A percentile compares a stretch with the other conserved stretches of the same genome.
Conservation (phyloP, 2,797 vertebrate genomes). For the Peromyscus aztecus region DNA sequence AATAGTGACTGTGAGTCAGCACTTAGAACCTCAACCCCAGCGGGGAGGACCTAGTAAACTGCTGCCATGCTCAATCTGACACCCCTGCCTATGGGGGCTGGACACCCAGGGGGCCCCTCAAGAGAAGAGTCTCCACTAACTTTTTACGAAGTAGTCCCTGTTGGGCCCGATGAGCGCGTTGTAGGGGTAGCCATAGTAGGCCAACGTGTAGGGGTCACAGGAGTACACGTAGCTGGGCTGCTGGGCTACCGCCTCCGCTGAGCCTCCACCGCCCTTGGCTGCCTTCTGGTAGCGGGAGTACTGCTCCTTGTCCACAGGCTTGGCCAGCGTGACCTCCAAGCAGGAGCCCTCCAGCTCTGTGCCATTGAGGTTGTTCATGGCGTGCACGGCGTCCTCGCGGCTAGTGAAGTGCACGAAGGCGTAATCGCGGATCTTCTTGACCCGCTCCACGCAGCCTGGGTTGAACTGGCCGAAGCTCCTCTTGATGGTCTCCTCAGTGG, state of each 20-base stretch:
- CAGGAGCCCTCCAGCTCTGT: constrained; percentile 97
- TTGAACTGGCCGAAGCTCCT: constrained; percentile 98
- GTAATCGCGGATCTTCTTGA: constrained; percentile 99
- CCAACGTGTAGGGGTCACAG: constrained; percentile 97
- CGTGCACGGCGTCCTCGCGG: constrained; percentile 96
- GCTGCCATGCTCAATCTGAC: rapidly evolving
- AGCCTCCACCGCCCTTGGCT: constrained; percentile 89
- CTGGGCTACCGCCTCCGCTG: constrained; percentile 86
- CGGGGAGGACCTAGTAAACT: rapidly evolving
- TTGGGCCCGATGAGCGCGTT: constrained; percentile 98
- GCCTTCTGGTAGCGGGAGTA: constrained; percentile 99
- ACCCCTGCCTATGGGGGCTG: rapidly evolving
- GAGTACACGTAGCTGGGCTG: constrained; percentile 97
- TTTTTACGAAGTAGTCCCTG: constrained; percentile 99
- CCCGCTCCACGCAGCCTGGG: constrained; percentile 96
- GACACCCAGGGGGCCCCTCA: rapidly evolving
- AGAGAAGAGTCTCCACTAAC: constrained; percentile 89
- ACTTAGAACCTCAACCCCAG: background rate
- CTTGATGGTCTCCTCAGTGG: constrained; percentile 95
- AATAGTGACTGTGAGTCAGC: background rate
- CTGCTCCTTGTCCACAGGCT: constrained; percentile 99
- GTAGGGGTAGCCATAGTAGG: constrained; percentile 98
- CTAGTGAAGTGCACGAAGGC: constrained; percentile 98
- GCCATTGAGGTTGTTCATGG: constrained; percentile 97
- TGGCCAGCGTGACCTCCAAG: constrained; percentile 98